Evolutionary conservation across 2,888 invertebrate species (phyloP).

Genomic region (Himalopsyche tibetana): DNA sequence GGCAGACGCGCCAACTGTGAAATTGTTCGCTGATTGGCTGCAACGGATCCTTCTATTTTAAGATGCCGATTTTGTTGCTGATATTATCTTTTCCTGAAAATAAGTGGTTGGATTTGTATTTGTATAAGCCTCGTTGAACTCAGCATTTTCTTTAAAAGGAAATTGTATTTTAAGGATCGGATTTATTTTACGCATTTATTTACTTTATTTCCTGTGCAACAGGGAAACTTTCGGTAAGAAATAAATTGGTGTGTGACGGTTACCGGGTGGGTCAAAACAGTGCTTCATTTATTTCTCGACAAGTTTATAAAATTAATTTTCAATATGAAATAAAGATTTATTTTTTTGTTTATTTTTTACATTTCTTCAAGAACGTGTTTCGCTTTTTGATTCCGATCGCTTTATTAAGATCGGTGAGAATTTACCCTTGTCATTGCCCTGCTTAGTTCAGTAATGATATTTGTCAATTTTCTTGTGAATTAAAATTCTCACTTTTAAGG

Average conservation of each 20-base stretch:
- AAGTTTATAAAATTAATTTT: no score
- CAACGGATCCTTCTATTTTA: constrained; percentile 29
- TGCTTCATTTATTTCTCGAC: no score
- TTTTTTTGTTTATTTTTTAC: no score
- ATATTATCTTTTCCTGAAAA: constrained; percentile 18
- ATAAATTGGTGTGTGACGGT: neutral
- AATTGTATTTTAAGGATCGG: constrained; percentile 31
- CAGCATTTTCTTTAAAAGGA: neutral
- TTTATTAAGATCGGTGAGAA: no score
- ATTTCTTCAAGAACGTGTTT: no score
- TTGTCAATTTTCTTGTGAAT: no score
- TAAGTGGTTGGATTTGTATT: constrained; percentile 12
- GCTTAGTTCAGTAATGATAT: no score
- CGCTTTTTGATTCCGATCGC: no score
- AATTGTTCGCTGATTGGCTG: constrained; percentile 34
- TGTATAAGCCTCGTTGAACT: constrained; percentile 12
- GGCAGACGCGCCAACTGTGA: constrained; percentile 21
- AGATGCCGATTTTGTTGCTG: constrained; percentile 31
- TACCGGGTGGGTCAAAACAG: neutral
- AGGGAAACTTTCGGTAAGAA: neutral
- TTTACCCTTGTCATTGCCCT: no score
- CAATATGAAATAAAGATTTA: no score
- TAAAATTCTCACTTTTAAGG: no score
- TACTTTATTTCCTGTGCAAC: neutral
- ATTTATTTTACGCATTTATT: constrained; percentile 23